Base-by-base conservation (phyloP, 53 echinoderm and acorn worm species). In the Patiria pectinifera region DNA sequence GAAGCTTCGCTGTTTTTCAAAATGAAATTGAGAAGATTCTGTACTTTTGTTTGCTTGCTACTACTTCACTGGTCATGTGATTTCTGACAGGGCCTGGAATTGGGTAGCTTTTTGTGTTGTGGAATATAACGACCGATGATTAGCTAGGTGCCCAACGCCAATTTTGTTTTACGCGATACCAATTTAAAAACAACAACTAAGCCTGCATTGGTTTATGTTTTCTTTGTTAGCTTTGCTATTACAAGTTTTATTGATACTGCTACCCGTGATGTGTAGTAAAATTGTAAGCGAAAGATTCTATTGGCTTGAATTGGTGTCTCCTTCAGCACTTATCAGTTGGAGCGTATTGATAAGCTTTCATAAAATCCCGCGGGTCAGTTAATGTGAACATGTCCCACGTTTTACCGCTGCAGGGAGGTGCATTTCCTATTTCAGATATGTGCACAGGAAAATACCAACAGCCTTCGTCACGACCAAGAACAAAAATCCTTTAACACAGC, bases 331-430 rank as follows among this genome's bases (percentile, higher is more conserved):
- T 16, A 15, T 16, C 66, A 16, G 66, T 16, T 18, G 10, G 19
- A 66, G 19, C 66, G 66, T 16, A 16, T 11, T 15, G 66, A 13
- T 66, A 15, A 15, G 74, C 74, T 72, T 0, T 6, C 7, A 14
- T 6, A 24, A 76, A 23, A 11, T 11, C 19, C 10, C 19, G 66
- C 66, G 66, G 12, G 10, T 19, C 14, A 4, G 46, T 48, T 47
- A 80, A 80, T 80, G 80, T 80, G 80, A 80, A 80, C 80, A 80
- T 80, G 80, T 80, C 80, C 48, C 80, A 80, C 48, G 14, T 46
- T 6, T 49, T 53, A 35, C 60, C 60, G 74, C 6, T 72, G 74
- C 21, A n/a, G 74, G 21, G 24, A 72, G 60, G 8, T 60, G 60
- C 8, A 11, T 60, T 72, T 72, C 13, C 16, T 24, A 6, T 72